phyloP scores from a whole-genome alignment of 2,888 invertebrate genomes.

The Anthrax anthrax region DNA sequence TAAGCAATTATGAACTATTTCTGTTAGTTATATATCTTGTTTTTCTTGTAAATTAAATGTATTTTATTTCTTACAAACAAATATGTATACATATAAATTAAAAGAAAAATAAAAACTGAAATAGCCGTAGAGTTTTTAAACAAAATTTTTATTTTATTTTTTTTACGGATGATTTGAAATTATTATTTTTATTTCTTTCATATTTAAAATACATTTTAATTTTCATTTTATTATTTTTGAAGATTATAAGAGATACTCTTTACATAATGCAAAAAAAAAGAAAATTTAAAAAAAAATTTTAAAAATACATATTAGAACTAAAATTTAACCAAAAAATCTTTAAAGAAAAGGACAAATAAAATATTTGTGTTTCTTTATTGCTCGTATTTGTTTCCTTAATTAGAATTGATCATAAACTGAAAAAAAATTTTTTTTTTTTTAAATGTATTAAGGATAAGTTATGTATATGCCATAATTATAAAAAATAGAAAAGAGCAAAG shows the following conservation, averaged over 20 bases:
- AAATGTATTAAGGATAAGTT: too few species aligned
- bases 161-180: too few species aligned
- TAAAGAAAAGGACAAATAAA: not conserved
- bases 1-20: not conserved
- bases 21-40: not conserved
- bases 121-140: slow-evolving; percentile 6
- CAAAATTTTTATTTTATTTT: slow-evolving; percentile 1
- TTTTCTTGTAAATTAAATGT: slow-evolving; percentile 1
- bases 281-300: too few species aligned
- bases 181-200: too few species aligned
- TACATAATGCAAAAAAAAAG: slow-evolving; percentile 1
- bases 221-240: not conserved
- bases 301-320: too few species aligned
- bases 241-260: slow-evolving; percentile 7
- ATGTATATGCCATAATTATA: too few species aligned
- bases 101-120: slow-evolving; percentile 1
- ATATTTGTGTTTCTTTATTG: not conserved
- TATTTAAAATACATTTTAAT: not conserved
- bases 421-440: too few species aligned
- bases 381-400: too few species aligned
- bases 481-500: too few species aligned
- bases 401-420: too few species aligned
- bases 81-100: not conserved
- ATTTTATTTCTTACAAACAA: not conserved
- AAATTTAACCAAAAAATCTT: too few species aligned